Evolutionary conservation across 2,797 vertebrate species (phyloP).

Genomic region (Prunella strophiata): DNA sequence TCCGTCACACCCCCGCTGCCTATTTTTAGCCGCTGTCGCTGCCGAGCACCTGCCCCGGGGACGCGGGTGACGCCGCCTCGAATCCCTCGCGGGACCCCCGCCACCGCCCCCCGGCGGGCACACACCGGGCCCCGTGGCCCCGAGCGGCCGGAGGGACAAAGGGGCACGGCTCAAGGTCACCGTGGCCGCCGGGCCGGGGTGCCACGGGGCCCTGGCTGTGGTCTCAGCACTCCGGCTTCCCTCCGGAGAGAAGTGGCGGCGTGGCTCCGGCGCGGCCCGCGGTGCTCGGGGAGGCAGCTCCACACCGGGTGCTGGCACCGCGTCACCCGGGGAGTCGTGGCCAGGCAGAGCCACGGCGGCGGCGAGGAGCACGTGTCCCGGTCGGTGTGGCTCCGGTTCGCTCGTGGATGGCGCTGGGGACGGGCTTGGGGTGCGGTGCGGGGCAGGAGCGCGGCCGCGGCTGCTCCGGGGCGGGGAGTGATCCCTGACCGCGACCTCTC

Average conservation of each 20-base stretch:
- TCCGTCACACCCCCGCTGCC: not conserved
- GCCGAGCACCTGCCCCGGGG: slow-evolving; percentile 27
- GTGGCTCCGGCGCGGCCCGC: not conserved
- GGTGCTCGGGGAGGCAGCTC: not conserved
- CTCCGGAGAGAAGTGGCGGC: not conserved
- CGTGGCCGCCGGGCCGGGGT: not conserved
- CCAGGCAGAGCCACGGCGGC: not conserved
- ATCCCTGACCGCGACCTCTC: not conserved
- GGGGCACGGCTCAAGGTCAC: slow-evolving; percentile 51
- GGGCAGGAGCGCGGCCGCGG: not conserved
- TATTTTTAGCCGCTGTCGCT: slow-evolving; percentile 52
- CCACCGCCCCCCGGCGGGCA: not conserved
- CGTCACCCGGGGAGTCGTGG: not conserved
- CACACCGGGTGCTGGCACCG: not conserved
- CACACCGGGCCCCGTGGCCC: not conserved
- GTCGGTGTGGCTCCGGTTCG: not conserved
- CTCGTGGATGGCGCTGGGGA: not conserved
- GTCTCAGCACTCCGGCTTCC: not conserved
- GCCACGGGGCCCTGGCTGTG: not conserved
- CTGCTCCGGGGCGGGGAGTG: not conserved
- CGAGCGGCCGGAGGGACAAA: not conserved
- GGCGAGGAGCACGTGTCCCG: not conserved
- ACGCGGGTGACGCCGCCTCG: not conserved
- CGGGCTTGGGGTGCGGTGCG: not conserved
- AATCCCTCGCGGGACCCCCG: not conserved